Conservation (phyloP, 2,113 vertebrate species). For the Sigmodon hispidus region DNA sequence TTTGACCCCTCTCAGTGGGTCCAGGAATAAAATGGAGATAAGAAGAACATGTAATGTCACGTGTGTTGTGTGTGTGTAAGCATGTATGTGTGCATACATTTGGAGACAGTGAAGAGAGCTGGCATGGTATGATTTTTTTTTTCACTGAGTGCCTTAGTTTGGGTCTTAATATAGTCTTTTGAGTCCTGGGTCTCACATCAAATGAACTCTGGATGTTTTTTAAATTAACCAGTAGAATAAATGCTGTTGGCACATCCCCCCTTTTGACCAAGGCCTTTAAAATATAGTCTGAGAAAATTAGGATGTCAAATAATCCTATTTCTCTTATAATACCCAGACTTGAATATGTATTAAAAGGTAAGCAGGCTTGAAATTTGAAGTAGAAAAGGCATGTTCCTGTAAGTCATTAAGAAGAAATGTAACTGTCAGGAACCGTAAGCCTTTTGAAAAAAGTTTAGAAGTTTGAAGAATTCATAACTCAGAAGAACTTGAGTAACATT, state of each 20-base stretch:
- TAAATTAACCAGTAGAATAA: background rate
- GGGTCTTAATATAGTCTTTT: background rate
- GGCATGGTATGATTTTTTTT: background rate
- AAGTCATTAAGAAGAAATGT: constrained; percentile 58
- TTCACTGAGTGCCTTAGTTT: background rate
- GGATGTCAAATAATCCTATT: constrained; percentile 56
- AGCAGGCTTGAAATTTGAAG: constrained; percentile 68
- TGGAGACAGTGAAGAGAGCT: background rate
- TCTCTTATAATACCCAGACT: constrained; percentile 59
- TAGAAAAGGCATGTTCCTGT: constrained; percentile 57
- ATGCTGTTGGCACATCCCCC: background rate
- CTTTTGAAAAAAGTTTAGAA: constrained; percentile 49
- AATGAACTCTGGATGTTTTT: background rate
- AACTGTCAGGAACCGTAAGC: constrained; percentile 20
- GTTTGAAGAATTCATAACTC: constrained; percentile 61
- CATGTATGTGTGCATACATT: background rate
- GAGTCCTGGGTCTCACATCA: background rate
- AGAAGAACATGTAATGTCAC: background rate
- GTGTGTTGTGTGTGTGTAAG: background rate
- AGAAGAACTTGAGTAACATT: constrained; percentile 49
- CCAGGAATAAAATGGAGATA: background rate
- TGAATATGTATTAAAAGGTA: constrained; percentile 68
- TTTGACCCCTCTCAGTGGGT: background rate
- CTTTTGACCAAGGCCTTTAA: constrained; percentile 53
- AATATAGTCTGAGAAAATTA: constrained; percentile 49